Percentiles rank a stretch among this genome's conserved stretches.
Conservation (phyloP, 2,888 invertebrate species). For the Melipona bicolor region DNA sequence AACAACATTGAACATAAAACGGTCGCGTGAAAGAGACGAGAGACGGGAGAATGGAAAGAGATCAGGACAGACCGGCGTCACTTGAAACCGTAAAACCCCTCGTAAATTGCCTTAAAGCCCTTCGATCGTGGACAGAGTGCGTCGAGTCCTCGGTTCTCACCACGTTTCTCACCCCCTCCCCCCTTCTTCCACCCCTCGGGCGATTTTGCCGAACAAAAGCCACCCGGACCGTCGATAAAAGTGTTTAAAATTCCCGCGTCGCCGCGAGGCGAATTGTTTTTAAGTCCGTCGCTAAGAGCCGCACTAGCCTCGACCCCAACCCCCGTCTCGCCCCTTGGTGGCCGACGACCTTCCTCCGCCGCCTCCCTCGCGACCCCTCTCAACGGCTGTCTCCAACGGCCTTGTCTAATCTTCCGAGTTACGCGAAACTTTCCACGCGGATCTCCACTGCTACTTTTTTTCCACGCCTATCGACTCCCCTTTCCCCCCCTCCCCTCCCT, state of each 20-base stretch:
- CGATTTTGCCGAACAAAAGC: slow-evolving; percentile 61
- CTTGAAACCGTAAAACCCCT: slow-evolving; percentile 65
- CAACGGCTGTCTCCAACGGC: slow-evolving; percentile 32
- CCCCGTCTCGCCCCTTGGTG: neutral
- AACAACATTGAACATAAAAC: slow-evolving; percentile 41
- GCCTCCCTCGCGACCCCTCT: slow-evolving; percentile 17
- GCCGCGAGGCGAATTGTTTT: slow-evolving; percentile 78
- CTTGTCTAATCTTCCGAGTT: slow-evolving; percentile 76
- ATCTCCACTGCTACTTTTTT: slow-evolving; percentile 45
- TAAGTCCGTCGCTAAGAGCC: slow-evolving; percentile 71
- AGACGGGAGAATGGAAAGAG: slow-evolving; percentile 27
- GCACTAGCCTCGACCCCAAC: slow-evolving; percentile 4
- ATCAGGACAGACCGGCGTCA: slow-evolving; percentile 51
- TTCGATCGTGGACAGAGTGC: slow-evolving; percentile 60
- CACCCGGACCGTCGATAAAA: slow-evolving; percentile 72
- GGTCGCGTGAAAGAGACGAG: neutral
- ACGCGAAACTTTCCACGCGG: slow-evolving; percentile 67
- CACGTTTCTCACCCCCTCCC: slow-evolving; percentile 16
- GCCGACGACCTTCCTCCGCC: slow-evolving; percentile 17
- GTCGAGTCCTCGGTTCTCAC: slow-evolving; percentile 54
- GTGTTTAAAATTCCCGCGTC: slow-evolving; percentile 78
- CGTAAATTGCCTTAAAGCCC: slow-evolving; percentile 68
- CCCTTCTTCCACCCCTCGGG: slow-evolving; percentile 8
- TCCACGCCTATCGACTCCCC: slow-evolving; percentile 7
- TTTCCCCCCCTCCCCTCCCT: too few species aligned